These are phyloP conservation scores for Actenoides hombroni DNA, from an alignment of 2,113 vertebrate genomes.

Conservation along the genomic window DNA sequence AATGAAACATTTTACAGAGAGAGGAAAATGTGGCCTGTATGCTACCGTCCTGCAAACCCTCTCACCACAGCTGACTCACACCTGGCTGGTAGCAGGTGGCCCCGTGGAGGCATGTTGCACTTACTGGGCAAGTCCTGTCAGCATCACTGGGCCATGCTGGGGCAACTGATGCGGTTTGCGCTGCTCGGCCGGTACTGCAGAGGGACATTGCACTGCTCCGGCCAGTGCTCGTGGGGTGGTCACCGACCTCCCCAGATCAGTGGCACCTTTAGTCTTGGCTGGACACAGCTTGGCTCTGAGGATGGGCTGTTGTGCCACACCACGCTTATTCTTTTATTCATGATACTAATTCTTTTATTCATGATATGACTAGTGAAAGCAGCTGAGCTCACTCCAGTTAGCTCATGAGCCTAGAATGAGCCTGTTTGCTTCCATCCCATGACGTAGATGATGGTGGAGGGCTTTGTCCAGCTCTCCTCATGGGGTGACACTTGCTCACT, in stretches of 20 bases:
- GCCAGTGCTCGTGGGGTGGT: background rate
- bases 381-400: background rate
- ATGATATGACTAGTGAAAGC: background rate
- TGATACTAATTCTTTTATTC: background rate
- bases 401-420: background rate
- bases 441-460: background rate
- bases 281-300: fast-evolving
- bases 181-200: background rate
- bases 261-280: background rate
- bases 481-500: background rate
- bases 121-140: background rate
- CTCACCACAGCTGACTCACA: background rate
- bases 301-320: background rate
- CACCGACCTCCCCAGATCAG: background rate
- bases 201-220: too few species aligned
- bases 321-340: background rate
- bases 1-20: background rate
- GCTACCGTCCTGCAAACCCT: background rate
- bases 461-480: background rate
- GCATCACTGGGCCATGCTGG: background rate
- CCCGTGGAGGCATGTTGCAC: fast-evolving
- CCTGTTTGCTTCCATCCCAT: background rate
- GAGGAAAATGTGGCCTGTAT: background rate
- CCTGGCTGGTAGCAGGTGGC: background rate
- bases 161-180: background rate